A percentile compares a stretch with the other conserved stretches of the same genome.
These are phyloP conservation scores for Gortyna flavago DNA, from an alignment of 2,888 invertebrate genomes.

Conservation along the genomic window DNA sequence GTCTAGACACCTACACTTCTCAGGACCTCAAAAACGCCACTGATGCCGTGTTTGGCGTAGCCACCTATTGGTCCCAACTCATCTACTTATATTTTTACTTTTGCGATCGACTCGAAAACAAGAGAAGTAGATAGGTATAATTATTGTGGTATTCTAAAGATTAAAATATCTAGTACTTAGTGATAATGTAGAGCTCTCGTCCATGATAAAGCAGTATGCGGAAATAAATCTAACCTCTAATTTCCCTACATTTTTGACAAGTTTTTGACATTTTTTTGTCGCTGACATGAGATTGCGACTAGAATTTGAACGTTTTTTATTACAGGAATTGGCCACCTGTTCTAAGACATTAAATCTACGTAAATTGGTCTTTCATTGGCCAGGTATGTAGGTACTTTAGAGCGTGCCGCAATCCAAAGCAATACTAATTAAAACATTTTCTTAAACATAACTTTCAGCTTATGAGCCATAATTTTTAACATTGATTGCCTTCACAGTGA, in stretches of 20 bases:
- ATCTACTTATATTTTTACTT: not conserved
- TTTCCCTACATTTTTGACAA: too few relatives aligned
- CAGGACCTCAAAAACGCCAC: not conserved
- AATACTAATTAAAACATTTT: slow-evolving; percentile 38
- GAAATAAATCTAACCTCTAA: too few relatives aligned
- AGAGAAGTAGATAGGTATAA: not conserved
- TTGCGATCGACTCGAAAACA: not conserved
- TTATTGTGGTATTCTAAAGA: not conserved
- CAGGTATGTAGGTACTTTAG: not conserved
- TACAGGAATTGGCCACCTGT: too few relatives aligned
- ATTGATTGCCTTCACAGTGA: slow-evolving; percentile 35
- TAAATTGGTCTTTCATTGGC: not conserved
- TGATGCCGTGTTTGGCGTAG: not conserved
- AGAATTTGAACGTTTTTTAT: too few relatives aligned
- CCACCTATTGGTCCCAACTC: not conserved
- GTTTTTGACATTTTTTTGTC: too few relatives aligned
- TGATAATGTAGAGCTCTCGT: not conserved
- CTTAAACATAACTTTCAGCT: slow-evolving; percentile 23
- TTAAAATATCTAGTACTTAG: not conserved
- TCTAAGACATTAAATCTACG: not conserved
- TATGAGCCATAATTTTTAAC: slow-evolving; percentile 32
- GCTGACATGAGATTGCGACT: too few relatives aligned
- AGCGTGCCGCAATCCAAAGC: slow-evolving; percentile 31
- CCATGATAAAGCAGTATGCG: not conserved
- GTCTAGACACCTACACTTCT: not conserved